A percentile compares a stretch with the other conserved stretches of the same genome.
Evolutionary conservation across 2,888 invertebrate species (phyloP).

Genomic region (Agrochola macilenta): DNA sequence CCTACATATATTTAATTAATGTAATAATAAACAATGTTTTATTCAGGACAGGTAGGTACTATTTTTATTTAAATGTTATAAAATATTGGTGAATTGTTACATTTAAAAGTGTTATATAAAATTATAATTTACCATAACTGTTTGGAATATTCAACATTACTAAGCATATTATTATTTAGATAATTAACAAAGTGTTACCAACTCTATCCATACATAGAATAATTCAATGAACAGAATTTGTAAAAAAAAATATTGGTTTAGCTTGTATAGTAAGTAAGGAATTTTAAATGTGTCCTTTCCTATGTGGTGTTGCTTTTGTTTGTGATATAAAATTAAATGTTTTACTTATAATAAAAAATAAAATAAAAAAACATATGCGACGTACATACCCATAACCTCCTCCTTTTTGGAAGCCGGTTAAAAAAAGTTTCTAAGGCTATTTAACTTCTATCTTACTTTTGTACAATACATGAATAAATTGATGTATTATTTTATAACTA

Average conservation of each 20-base stretch:
- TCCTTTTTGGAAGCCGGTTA: too few relatives aligned
- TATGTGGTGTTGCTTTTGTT: slow-evolving; percentile 36
- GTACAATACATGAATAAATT: neutral
- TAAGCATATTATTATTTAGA: neutral
- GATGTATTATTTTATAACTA: neutral
- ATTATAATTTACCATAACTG: neutral
- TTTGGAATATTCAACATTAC: neutral
- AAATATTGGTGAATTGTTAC: neutral
- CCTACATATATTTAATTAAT: neutral
- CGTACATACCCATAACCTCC: too few relatives aligned
- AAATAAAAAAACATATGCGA: too few relatives aligned
- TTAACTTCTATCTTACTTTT: too few relatives aligned
- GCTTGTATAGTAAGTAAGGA: neutral
- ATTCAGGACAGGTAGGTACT: neutral
- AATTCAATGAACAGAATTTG: neutral
- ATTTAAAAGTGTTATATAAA: neutral
- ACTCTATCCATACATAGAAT: neutral
- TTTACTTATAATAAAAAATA: neutral
- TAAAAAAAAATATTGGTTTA: neutral
- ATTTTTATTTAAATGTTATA: neutral
- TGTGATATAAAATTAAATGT: neutral
- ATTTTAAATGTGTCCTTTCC: neutral
- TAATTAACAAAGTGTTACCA: neutral
- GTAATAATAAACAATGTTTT: neutral
- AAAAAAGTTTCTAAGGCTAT: too few relatives aligned